Percentiles rank a stretch among this genome's conserved stretches.
Evolutionary conservation across 1,140 invertebrate species (phyloP).

Genomic region (Chironomus striatipennis): DNA sequence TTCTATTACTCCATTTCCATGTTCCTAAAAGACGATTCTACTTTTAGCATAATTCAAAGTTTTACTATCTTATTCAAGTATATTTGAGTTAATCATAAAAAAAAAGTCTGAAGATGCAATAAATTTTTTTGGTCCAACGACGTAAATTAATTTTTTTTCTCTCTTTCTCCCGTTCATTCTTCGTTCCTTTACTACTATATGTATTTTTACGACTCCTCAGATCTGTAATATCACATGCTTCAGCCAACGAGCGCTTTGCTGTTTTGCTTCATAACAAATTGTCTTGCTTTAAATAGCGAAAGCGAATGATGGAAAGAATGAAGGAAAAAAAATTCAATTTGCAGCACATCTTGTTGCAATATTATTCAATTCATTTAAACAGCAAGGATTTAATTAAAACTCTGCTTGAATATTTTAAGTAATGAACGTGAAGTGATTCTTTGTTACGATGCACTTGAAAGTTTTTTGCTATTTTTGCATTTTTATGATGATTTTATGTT

Average conservation of each 20-base stretch:
- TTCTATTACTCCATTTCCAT: neutral
- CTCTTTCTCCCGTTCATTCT: neutral
- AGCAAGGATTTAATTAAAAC: slow-evolving; percentile 18
- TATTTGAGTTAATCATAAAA: neutral
- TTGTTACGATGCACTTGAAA: neutral
- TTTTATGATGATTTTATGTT: too few species aligned
- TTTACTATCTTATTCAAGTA: neutral
- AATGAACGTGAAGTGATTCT: neutral
- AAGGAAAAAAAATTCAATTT: neutral
- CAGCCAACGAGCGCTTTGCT: neutral
- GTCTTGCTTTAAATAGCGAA: neutral
- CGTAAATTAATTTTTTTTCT: slow-evolving; percentile 3
- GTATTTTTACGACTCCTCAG: neutral
- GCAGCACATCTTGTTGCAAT: neutral
- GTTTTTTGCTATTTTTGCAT: neutral
- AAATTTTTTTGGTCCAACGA: neutral
- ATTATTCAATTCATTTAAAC: slow-evolving; percentile 14
- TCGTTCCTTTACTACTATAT: neutral
- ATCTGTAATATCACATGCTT: neutral
- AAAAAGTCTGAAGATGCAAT: slow-evolving; percentile 10
- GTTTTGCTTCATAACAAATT: slow-evolving; percentile 6
- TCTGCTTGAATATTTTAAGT: neutral
- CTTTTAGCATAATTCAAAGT: slow-evolving; percentile 6
- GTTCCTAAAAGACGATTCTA: slow-evolving; percentile 17
- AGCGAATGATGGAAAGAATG: neutral